phyloP scores from a whole-genome alignment of 2,888 invertebrate species.

The Clusia tigrina region DNA sequence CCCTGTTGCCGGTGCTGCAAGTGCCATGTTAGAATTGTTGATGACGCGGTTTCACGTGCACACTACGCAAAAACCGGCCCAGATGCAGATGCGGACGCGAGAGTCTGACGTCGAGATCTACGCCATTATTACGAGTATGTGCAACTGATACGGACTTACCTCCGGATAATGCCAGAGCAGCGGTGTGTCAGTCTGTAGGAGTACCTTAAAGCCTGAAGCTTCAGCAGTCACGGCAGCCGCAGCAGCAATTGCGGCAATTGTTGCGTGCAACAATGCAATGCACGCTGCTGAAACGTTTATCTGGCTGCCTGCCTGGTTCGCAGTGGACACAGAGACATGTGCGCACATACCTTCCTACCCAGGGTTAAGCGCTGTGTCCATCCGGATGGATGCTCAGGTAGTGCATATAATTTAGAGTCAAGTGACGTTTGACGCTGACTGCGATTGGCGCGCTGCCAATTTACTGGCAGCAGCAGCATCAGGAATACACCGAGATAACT shows the following conservation, averaged over 20 bases:
- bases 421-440: constrained; percentile 22
- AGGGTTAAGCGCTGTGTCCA: not conserved
- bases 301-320: constrained; percentile 34
- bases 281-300: constrained; percentile 34
- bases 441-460: constrained; percentile 20
- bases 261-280: constrained; percentile 47
- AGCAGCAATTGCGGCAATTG: constrained; percentile 36
- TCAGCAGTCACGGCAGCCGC: constrained; percentile 25
- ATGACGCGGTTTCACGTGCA: constrained; percentile 27
- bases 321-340: not conserved
- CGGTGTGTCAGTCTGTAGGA: not conserved
- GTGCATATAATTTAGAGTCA: constrained; percentile 18
- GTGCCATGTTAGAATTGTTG: constrained; percentile 26
- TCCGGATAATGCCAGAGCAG: too few relatives aligned
- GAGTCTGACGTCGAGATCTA: not conserved
- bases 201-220: constrained; percentile 2
- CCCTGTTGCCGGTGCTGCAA: too few relatives aligned
- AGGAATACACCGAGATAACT: constrained; percentile 3
- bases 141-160: too few relatives aligned
- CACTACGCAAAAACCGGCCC: not conserved
- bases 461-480: not conserved
- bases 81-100: not conserved
- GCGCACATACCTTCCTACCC: not conserved
- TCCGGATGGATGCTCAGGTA: not conserved
- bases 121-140: not conserved